Base-by-base conservation (phyloP, 2,888 invertebrate species). In the Nephrotoma guestfalica region DNA sequence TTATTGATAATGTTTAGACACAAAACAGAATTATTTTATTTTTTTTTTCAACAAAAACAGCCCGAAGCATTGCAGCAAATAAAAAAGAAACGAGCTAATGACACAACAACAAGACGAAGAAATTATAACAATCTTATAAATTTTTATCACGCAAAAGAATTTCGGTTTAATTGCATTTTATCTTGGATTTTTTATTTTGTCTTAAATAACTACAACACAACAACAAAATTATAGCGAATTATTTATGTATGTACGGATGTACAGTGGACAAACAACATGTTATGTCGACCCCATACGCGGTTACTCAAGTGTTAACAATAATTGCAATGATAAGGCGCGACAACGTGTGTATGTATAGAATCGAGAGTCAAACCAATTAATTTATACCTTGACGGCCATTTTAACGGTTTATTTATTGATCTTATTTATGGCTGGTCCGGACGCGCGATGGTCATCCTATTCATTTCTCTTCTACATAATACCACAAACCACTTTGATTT, bases 101-200 rank as follows among this genome's bases (percentile, higher is more conserved):
- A 71, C 71, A 71, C 71, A 71, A 71, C 71, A 71, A 71, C 71
- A 71, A 71, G 71, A 30, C 30, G 9, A 71, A 71, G 71, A 71
- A 71, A 71, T 71, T 71, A 71, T 85, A 41, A 85, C 42, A 85
- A 85, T 85, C 85, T 85, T 42, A 85, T 85, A 43, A 42, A 43
- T 85, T 43, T 85, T 85, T 85, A 85, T 85, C 43, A 85, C 18
- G 85, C 42, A 85, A 85, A 85, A 85, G 43, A 85, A 85, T 43
- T 85, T 41, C 41, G 43, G 43, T 85, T 85, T 85, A 43, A 85
- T 85, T 41, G 85, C 85, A 41, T 85, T 85, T 85, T 85, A 42
- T 85, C 18, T 18, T 85, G n/a, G 11, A 2, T 41, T 85, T 84
- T 30, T 30, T 30, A 30, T 30, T 30, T 71, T 71, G 71, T 71